Base-by-base conservation (phyloP, 2,797 vertebrate species). In the Enteromius viviparus region DNA sequence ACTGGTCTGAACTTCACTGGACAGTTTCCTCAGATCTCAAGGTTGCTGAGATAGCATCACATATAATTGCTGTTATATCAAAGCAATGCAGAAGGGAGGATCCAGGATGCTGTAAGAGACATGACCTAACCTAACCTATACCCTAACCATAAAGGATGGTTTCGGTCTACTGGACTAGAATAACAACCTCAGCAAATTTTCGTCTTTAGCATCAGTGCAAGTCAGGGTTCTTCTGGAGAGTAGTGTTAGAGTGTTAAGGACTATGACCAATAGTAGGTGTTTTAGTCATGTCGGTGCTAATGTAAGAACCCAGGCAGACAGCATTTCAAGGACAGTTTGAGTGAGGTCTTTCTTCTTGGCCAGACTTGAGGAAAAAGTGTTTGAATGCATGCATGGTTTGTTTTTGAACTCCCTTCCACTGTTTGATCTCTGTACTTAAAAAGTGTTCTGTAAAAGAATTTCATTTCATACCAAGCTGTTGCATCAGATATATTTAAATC, bases 311-410 rank as follows among this genome's bases (percentile, higher is more conserved):
- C 29, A 74, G 40, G 32, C n/a, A 74, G 40, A 47, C 19, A 49
- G 21, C 29, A 64, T 14, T 23, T 80, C 74, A 85, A 77, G 68
- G 76, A 71, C 76, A 69, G 53, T 80, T 76, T 83, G 64, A 78
- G 80, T 75, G 60, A 21, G 76, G 26, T 62, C 76, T 32, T 76
- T 70, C 29, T 70, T 76, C 26, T 69, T 72, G 80, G 76, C 29
- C 32, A 85, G 55, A 78, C 66, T 80, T 78, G 47, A 74, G 64
- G 58, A 51, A 76, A 85, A 84, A 78, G 66, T 45, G 74, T 76
- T 40, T 21, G 17, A 72, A 49, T 85, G 55, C 42, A 75, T 58
- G 2, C 21, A 12, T 37, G 53, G n/a, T 76, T 40, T 66, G 40
- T 70, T 26, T 64, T 60, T 51, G 11, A 85, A 72, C 66, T 53